These are phyloP conservation scores for Sardina pilchardus DNA, from an alignment of 2,113 vertebrate species.

Conservation along the genomic window DNA sequence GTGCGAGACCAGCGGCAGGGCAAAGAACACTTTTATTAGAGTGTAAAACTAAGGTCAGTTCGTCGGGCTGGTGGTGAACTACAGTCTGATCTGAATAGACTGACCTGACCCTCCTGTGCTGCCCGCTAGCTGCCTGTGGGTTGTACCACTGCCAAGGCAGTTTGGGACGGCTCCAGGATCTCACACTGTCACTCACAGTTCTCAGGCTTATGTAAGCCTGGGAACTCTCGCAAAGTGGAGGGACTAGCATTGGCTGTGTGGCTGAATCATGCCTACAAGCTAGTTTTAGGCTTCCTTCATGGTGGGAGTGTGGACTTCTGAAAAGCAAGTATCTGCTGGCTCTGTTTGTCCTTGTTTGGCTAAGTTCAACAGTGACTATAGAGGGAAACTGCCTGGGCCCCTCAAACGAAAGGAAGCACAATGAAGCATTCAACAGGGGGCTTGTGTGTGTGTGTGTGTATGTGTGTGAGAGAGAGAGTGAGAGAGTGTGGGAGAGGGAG, in stretches of 20 bases:
- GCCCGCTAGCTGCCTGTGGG: neutral
- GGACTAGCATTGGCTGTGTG: neutral
- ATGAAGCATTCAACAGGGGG: neutral
- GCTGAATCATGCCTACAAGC: neutral
- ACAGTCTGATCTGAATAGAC: neutral
- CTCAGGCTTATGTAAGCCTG: neutral
- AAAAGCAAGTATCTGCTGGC: neutral
- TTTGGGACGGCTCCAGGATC: neutral
- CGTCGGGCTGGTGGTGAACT: neutral
- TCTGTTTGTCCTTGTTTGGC: neutral
- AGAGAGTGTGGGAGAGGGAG: too few relatives aligned
- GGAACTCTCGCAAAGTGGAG: neutral
- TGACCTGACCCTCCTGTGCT: neutral
- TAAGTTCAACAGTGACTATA: neutral
- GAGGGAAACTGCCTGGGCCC: neutral
- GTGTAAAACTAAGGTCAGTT: neutral
- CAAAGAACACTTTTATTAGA: conserved; percentile 7
- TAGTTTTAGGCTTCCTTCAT: neutral
- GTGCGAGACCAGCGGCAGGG: neutral
- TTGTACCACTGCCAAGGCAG: neutral
- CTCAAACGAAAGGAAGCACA: neutral
- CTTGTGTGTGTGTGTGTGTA: neutral
- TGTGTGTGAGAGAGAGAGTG: neutral
- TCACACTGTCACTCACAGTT: neutral
- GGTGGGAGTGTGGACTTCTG: neutral